A percentile compares a stretch with the other conserved stretches of the same genome.
phyloP scores from a whole-genome alignment of 2,113 vertebrate species.

The Rhagologus leucostigma region DNA sequence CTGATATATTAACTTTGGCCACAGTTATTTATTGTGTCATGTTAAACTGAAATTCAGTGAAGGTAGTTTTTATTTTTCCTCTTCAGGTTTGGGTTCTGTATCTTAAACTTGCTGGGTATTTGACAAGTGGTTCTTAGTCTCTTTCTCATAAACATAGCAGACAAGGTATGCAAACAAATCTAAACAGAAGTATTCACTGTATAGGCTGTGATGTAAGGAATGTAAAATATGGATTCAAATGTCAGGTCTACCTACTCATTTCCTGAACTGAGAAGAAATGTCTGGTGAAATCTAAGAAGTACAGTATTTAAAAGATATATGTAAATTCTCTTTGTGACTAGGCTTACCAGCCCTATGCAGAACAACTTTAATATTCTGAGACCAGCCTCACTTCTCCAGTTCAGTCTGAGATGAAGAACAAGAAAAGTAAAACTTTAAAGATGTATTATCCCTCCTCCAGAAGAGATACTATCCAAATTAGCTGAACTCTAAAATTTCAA shows the following conservation, averaged over 20 bases:
- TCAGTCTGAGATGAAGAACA: not conserved
- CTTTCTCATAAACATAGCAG: not conserved
- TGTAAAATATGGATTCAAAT: not conserved
- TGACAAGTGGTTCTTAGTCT: not conserved
- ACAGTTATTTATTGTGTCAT: not conserved
- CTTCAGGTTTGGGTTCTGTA: not conserved
- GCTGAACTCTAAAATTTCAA: not conserved
- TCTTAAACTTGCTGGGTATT: not conserved
- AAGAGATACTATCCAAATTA: not conserved
- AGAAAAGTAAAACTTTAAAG: not conserved
- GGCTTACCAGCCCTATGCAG: not conserved
- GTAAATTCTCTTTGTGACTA: not conserved
- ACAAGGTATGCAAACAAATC: not conserved
- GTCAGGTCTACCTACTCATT: not conserved
- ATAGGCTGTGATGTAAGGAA: not conserved
- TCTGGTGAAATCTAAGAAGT: not conserved
- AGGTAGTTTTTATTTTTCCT: not conserved
- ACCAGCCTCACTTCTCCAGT: not conserved
- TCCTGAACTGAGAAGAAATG: not conserved
- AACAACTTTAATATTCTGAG: not conserved
- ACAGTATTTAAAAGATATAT: not conserved
- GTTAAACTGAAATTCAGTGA: not conserved
- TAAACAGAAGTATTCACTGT: not conserved
- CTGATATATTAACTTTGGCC: not conserved
- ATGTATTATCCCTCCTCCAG: not conserved